Percentiles rank a stretch among this genome's conserved stretches.
Conservation (phyloP, 1,140 invertebrate genomes). For the Drosophila pectinifera region DNA sequence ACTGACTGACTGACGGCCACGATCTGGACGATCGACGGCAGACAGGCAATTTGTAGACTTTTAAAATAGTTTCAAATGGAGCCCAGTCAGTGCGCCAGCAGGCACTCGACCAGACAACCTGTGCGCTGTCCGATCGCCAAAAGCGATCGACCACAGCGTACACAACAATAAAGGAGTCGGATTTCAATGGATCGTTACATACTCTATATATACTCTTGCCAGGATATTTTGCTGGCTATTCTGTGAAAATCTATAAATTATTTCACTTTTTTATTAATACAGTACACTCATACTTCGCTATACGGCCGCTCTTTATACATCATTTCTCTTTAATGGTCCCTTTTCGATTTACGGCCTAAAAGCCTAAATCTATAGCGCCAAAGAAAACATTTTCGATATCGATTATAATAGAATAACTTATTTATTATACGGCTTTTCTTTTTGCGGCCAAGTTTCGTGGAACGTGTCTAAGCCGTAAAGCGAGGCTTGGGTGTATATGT, state of each 20-base stretch:
- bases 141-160: conserved; percentile 31
- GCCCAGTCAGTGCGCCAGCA: conserved; percentile 37
- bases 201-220: conserved; percentile 18
- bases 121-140: conserved; percentile 40
- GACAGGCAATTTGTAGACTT: conserved; percentile 83
- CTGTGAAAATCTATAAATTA: too few relatives aligned
- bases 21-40: conserved; percentile 47
- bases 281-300: too few relatives aligned
- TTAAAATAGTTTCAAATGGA: conserved; percentile 76
- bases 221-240: background rate
- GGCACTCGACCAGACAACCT: conserved; percentile 37
- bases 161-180: conserved; percentile 41
- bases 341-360: too few relatives aligned
- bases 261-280: background rate
- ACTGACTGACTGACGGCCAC: conserved; percentile 59
- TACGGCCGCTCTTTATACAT: too few relatives aligned
- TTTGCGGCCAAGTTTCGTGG: too few relatives aligned
- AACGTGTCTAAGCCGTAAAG: too few relatives aligned
- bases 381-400: too few relatives aligned
- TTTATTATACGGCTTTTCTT: too few relatives aligned
- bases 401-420: too few relatives aligned
- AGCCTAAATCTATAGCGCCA: too few relatives aligned
- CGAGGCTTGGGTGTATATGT: too few relatives aligned
- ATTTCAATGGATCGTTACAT: background rate
- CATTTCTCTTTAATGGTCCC: too few relatives aligned